phyloP scores from a whole-genome alignment of 1,140 invertebrate species.

The Ganaspis sp. region DNA sequence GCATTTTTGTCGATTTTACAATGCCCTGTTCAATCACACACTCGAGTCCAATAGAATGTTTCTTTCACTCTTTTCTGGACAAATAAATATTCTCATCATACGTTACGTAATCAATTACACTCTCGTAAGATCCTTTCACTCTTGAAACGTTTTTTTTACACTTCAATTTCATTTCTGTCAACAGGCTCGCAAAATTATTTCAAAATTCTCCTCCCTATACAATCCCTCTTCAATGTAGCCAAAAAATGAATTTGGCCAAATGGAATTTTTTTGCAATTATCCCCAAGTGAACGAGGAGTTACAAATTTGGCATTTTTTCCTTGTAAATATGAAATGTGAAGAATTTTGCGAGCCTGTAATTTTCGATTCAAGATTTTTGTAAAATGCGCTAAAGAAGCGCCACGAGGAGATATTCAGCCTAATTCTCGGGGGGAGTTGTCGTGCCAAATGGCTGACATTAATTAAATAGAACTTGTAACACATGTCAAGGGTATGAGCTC shows the following conservation, averaged over 20 bases:
- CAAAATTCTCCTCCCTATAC: too few relatives aligned
- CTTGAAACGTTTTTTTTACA: slow-evolving; percentile 10
- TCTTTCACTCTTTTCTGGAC: slow-evolving; percentile 7
- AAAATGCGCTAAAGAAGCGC: slow-evolving; percentile 30
- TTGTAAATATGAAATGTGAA: not conserved
- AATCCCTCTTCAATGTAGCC: too few relatives aligned
- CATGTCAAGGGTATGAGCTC: slow-evolving; percentile 57
- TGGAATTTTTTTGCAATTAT: not conserved
- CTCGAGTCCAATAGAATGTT: not conserved
- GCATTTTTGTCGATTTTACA: slow-evolving; percentile 2
- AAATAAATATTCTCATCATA: slow-evolving; percentile 23
- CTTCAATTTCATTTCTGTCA: not conserved
- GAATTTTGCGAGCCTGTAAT: not conserved
- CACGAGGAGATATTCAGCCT: slow-evolving; percentile 46
- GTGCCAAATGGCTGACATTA: slow-evolving; percentile 65
- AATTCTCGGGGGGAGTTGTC: slow-evolving; percentile 53
- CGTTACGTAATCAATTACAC: not conserved
- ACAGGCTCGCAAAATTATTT: not conserved
- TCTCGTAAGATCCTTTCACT: not conserved
- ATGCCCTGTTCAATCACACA: not conserved
- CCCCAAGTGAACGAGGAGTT: too few relatives aligned
- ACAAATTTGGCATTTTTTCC: too few relatives aligned
- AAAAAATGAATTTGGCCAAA: not conserved
- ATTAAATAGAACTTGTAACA: slow-evolving; percentile 64
- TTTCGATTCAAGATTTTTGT: not conserved